Evolutionary conservation across 2,113 vertebrate genomes (phyloP), one percentile per base, ranked within the genome.

Genomic region (Microtus pennsylvanicus): DNA sequence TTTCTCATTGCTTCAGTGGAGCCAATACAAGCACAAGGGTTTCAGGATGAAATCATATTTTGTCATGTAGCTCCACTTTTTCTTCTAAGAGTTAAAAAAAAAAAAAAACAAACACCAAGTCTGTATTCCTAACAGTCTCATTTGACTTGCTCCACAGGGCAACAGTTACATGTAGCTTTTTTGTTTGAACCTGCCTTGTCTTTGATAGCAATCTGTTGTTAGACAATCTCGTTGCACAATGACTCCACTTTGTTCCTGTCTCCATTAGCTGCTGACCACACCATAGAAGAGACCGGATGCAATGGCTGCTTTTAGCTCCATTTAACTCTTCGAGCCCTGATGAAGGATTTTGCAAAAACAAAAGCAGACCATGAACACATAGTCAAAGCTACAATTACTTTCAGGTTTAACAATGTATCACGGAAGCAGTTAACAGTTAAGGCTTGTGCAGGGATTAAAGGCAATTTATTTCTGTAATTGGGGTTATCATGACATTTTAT

Each of bases 261-360:
- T 98, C 98, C 97, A 97, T 98, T 96, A 97, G 97, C 96, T 97
- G 95, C 52, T 98, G 98, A 96, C 97, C 98, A 99, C 83, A 95
- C 88, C 58, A 96, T 96, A 96, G 95, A 98, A 97, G 98, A 94
- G 97, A 97, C 98, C 99, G 98, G 98, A 99, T 99, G 94, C 97
- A 98, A 97, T 98, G 98, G 98, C 94, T 98, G 97, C 87, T 96
- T 98, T 95, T 96, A 98, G 97, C 95, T 98, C 96, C 24, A 93
- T 97, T 98, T 95, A 97, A 97, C 91, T 38, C 92, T 98, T 96
- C 3, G 87, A 97, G 96, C 96, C 90, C 95, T 94, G 95, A 85
- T 63, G 38, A 96, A 97, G 95, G 86, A 91, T 58, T 96, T 72
- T 91, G 90, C 86, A 95, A 94, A 96, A 85, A 70, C 45, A 89